Conservation (phyloP, 2,797 vertebrate species). For the Eupleurogrammus muticus region DNA sequence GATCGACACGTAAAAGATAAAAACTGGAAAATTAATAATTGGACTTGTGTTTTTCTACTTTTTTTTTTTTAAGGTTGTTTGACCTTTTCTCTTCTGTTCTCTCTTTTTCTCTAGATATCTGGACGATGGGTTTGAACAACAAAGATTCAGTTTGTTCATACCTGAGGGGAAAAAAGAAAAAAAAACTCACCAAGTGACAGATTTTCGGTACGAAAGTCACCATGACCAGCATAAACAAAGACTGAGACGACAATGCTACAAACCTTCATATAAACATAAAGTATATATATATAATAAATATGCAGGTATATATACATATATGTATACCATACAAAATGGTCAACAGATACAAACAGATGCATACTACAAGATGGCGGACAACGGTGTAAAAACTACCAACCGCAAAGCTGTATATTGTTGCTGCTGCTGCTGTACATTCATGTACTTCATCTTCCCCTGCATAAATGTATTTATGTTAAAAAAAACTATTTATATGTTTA, state of each 20-base stretch:
- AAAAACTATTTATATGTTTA: conserved; percentile 99
- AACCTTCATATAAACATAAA: conserved; percentile 73
- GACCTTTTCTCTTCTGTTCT: conserved; percentile 16
- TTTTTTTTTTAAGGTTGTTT: conserved; percentile 14
- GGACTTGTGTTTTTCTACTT: neutral
- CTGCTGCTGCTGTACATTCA: conserved; percentile 95
- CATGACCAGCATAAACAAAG: conserved; percentile 86
- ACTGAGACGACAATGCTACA: conserved; percentile 82
- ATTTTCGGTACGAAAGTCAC: conserved; percentile 89
- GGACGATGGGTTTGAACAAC: conserved; percentile 78
- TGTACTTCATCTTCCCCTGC: conserved; percentile 92
- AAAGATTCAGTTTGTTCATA: conserved; percentile 72
- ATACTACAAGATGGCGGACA: conserved; percentile 84
- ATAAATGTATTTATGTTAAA: conserved; percentile 99
- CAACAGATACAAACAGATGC: conserved; percentile 76
- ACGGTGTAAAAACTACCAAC: conserved; percentile 88
- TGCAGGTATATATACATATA: conserved; percentile 70
- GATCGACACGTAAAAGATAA: neutral
- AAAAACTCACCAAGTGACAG: conserved; percentile 69
- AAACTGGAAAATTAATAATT: neutral
- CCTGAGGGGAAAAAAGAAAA: conserved; percentile 66
- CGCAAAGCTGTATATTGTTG: conserved; percentile 92
- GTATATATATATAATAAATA: conserved; percentile 52
- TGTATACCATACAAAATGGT: conserved; percentile 80
- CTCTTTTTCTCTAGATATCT: conserved; percentile 61